Evolutionary conservation across 2,888 invertebrate species (phyloP).

Genomic region (Heliconius charithonia): DNA sequence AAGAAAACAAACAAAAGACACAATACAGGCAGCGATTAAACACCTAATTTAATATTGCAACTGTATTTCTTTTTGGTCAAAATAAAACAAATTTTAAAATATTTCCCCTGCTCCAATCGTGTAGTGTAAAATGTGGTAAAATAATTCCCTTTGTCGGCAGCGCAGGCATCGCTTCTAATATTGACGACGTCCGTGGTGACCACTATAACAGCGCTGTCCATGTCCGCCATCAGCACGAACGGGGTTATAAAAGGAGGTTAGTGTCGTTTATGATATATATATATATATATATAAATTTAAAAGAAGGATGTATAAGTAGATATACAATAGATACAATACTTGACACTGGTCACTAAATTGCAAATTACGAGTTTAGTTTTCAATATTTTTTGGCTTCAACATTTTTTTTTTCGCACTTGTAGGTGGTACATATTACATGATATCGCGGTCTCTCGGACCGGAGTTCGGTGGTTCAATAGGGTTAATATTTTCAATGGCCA

Average conservation of each 20-base stretch:
- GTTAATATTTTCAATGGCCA: conserved; percentile 97
- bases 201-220: conserved; percentile 95
- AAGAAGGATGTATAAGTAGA: no score
- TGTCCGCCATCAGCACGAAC: conserved; percentile 99
- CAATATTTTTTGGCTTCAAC: background rate
- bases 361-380: background rate
- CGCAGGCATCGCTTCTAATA: conserved; percentile 90
- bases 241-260: conserved; percentile 98
- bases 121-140: conserved; percentile 34
- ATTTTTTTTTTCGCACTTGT: conserved; percentile 32
- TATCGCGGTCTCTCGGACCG: conserved; percentile 97
- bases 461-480: conserved; percentile 99
- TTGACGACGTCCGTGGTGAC: conserved; percentile 93
- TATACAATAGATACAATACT: no score
- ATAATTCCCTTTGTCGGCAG: conserved; percentile 69
- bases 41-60: no score
- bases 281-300: background rate
- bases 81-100: no score
- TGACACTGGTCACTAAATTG: no score
- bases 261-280: no score
- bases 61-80: no score
- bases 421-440: conserved; percentile 99
- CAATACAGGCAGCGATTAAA: no score
- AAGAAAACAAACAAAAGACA: no score
- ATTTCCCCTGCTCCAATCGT: background rate